Evolutionary conservation across 2,113 vertebrate genomes (phyloP).

Genomic region (Scophthalmus maximus): DNA sequence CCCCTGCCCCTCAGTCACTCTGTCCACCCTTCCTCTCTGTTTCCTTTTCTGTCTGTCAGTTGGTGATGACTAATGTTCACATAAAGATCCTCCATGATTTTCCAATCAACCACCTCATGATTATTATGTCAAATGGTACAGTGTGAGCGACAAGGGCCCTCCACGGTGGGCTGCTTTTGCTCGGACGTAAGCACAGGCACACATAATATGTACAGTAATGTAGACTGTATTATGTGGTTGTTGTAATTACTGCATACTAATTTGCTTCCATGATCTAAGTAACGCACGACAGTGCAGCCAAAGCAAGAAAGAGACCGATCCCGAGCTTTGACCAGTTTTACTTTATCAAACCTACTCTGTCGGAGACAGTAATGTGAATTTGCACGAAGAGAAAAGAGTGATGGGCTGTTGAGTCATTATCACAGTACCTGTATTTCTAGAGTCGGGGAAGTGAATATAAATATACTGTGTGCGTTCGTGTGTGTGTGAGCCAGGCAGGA

Average conservation of each 20-base stretch:
- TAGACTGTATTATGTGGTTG: not conserved
- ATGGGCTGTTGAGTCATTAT: conserved; percentile 2
- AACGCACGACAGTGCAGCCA: not conserved
- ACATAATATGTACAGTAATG: not conserved
- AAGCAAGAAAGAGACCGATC: conserved; percentile 3
- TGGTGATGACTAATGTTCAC: conserved; percentile 34
- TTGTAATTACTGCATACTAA: conserved; percentile 25
- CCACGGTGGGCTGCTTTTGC: not conserved
- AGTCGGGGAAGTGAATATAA: not conserved
- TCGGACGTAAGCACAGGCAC: not conserved
- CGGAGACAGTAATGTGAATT: conserved; percentile 3
- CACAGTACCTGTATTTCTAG: conserved; percentile 2
- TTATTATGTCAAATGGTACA: conserved; percentile 22
- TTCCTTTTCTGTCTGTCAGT: conserved; percentile 5
- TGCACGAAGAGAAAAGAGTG: conserved; percentile 18
- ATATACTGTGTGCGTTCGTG: conserved; percentile 22
- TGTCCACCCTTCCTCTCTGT: not conserved
- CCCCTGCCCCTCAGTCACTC: not conserved
- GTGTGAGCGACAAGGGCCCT: conserved; percentile 5
- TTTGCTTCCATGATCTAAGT: not conserved
- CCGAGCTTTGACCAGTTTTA: not conserved
- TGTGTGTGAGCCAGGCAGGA: conserved; percentile 69
- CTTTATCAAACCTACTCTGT: conserved; percentile 9
- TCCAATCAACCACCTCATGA: conserved; percentile 42
- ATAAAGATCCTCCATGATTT: conserved; percentile 44